Base-by-base conservation (phyloP, 1,140 invertebrate species). In the Achroia grisella region DNA sequence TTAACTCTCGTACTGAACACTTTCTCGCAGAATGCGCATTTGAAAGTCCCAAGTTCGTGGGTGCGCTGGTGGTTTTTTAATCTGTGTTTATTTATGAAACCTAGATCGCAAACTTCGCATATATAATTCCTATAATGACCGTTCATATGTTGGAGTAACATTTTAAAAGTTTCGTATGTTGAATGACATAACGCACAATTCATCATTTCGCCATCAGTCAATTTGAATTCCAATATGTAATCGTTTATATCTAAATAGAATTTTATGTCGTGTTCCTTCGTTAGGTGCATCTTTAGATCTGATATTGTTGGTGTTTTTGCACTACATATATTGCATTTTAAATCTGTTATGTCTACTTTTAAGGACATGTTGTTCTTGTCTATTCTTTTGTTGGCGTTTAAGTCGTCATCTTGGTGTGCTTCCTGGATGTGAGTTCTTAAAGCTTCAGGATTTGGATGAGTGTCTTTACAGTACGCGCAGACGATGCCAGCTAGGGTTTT, bases 91-190 rank as follows among this genome's bases (percentile, higher is more conserved):
- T 83, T 80, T 34, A 83, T 75, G 71, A 88, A 95, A 0, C 89
- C 90, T 66, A 95, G 93, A 28, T 88, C 88, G 66, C 95, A 96
- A 2, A 92, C 88, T 37, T 93, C 92, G 62, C 95, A 96, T 39
- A 93, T 89, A 65, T 93, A 94, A 6, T 71, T 80, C n/a, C 73
- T 65, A 14, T 82, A 79, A 50, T 88, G 86, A 0, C 77, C 66
- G 35, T 80, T 77, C 75, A 86, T 78, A 12, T 88, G 87, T 43
- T 79, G 73, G 0, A 79, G 23, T 0, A 83, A 29, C 65, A 71
- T 81, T 60, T 83, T 83, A 36, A 83, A 83, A 0, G 76, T 80
- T 27, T 79, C 77, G 35, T 66, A 83, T 0, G 59, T 73, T 0
- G 71, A 80, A 46, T 68, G 48, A 29, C 79, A 83, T 0, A 78